These are phyloP conservation scores for Lytechinus variegatus DNA, from an alignment of 35 echinoderm and acorn worm genomes.

Conservation along the genomic window DNA sequence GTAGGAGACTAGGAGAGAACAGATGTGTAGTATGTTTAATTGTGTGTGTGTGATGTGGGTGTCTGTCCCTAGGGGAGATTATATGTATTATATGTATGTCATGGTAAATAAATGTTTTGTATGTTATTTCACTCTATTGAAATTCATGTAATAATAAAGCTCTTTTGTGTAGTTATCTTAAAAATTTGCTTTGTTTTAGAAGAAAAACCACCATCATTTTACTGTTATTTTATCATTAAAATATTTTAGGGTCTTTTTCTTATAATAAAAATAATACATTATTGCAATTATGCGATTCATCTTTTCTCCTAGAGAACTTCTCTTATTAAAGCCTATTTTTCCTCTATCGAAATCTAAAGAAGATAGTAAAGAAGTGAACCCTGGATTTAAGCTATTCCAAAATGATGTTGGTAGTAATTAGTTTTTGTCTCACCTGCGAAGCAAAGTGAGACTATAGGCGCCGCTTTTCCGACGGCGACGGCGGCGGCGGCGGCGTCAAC, in stretches of 20 bases:
- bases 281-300: background rate
- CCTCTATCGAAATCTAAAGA: background rate
- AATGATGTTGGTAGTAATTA: background rate
- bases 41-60: constrained; percentile 1
- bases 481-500: no score
- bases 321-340: no score
- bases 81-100: background rate
- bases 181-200: background rate
- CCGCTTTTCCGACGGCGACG: no score
- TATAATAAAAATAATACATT: background rate
- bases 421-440: no score
- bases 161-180: background rate
- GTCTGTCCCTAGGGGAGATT: background rate
- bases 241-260: background rate
- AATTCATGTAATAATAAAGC: background rate
- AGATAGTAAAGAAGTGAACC: background rate
- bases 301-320: background rate
- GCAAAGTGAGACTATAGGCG: no score
- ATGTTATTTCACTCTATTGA: no score
- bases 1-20: background rate
- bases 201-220: background rate
- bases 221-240: background rate
- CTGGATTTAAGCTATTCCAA: background rate
- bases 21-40: background rate
- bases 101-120: no score